Evolutionary conservation across 2,888 invertebrate species (phyloP).

Genomic region (Syrphus vitripennis): DNA sequence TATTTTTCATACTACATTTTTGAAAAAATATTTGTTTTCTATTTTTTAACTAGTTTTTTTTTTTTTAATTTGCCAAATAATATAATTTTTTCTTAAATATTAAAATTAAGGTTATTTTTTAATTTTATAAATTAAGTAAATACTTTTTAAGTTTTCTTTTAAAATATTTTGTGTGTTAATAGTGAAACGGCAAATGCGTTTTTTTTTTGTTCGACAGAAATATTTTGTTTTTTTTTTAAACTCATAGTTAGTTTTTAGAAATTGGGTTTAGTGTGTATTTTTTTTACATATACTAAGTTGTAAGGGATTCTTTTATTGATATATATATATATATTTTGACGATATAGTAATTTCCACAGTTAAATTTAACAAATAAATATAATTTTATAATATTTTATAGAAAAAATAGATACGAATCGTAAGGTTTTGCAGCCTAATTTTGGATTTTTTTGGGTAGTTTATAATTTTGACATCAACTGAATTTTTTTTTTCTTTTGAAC

Average conservation of each 20-base stretch:
- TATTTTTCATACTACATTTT: constrained; percentile 57
- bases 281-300: constrained; percentile 7
- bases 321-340: neutral
- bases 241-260: neutral
- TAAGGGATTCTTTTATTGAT: neutral
- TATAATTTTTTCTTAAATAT: constrained; percentile 26
- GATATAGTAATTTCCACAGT: neutral
- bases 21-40: constrained; percentile 61
- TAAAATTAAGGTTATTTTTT: neutral
- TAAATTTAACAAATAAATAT: neutral
- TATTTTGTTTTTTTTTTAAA: neutral
- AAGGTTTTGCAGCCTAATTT: too few relatives aligned
- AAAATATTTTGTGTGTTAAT: constrained; percentile 1
- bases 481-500: too few relatives aligned
- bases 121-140: constrained; percentile 19
- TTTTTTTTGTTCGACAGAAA: constrained; percentile 13
- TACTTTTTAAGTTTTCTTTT: neutral
- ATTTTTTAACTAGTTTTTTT: constrained; percentile 29
- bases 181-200: constrained; percentile 4
- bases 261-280: neutral
- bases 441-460: neutral
- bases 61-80: constrained; percentile 32
- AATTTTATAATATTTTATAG: neutral
- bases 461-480: neutral
- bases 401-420: neutral